Evolutionary conservation across 1,140 invertebrate genomes (phyloP).

Genomic region (Yoshiicerus persimilis): DNA sequence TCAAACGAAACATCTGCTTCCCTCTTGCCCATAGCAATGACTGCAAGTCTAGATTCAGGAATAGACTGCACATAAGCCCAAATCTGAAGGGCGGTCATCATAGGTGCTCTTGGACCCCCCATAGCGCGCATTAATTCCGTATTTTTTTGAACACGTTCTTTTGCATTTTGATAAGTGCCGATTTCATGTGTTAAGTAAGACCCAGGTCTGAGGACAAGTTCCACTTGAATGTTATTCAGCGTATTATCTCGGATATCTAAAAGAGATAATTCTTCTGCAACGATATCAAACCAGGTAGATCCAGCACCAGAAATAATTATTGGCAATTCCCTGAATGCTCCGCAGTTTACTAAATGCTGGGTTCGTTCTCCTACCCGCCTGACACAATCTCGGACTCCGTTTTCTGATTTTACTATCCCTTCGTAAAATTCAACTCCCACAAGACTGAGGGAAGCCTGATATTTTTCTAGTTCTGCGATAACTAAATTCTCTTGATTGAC

Average conservation of each 20-base stretch:
- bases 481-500: neutral
- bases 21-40: constrained; percentile 39
- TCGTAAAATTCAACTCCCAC: constrained; percentile 44
- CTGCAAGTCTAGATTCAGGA: constrained; percentile 18
- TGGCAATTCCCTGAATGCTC: neutral
- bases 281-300: constrained; percentile 43
- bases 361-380: neutral
- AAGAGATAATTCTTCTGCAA: constrained; percentile 31
- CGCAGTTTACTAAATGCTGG: neutral
- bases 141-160: neutral
- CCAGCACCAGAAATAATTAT: constrained; percentile 43
- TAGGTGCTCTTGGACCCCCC: neutral
- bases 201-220: constrained; percentile 32
- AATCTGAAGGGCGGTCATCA: constrained; percentile 26
- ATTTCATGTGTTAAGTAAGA: constrained; percentile 39
- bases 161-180: constrained; percentile 19
- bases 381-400: constrained; percentile 10
- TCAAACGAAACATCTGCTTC: constrained; percentile 24
- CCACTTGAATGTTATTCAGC: neutral
- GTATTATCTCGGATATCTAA: neutral
- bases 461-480: constrained; percentile 1
- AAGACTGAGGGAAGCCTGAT: neutral
- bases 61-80: constrained; percentile 43
- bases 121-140: neutral
- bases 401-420: constrained; percentile 17